Conservation (phyloP, 2,113 vertebrate genomes). For the Nothoprocta pentlandii region DNA sequence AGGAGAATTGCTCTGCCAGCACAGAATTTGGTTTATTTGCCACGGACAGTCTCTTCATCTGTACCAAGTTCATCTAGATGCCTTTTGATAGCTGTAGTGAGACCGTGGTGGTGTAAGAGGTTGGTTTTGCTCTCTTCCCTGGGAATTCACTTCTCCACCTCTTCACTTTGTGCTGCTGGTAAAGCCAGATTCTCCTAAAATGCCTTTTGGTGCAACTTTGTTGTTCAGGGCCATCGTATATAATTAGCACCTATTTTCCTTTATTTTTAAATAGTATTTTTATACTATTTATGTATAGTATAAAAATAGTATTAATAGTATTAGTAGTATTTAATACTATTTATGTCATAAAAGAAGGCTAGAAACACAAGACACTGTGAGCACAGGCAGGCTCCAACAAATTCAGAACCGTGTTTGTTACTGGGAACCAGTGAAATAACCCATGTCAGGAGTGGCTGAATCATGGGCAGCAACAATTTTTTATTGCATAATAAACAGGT, state of each 20-base stretch:
- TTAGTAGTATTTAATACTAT: too few relatives aligned
- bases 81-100: not conserved
- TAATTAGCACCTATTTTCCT: constrained; percentile 26
- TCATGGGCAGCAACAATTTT: constrained; percentile 9
- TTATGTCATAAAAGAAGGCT: not conserved
- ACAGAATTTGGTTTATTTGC: not conserved
- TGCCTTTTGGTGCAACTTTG: not conserved
- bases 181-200: not conserved
- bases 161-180: not conserved
- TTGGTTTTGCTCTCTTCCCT: not conserved
- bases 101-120: not conserved
- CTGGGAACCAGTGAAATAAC: not conserved
- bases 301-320: too few relatives aligned
- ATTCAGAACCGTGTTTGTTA: constrained; percentile 40
- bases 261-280: constrained; percentile 47
- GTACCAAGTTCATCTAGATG: not conserved
- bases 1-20: constrained; percentile 1
- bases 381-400: not conserved
- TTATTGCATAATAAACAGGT: constrained; percentile 33
- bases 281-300: not conserved
- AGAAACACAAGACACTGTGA: not conserved
- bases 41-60: not conserved
- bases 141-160: not conserved
- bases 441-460: not conserved
- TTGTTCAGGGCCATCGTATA: not conserved